phyloP scores from a whole-genome alignment of 2,113 vertebrate genomes.

The Tragelaphus buxtoni region DNA sequence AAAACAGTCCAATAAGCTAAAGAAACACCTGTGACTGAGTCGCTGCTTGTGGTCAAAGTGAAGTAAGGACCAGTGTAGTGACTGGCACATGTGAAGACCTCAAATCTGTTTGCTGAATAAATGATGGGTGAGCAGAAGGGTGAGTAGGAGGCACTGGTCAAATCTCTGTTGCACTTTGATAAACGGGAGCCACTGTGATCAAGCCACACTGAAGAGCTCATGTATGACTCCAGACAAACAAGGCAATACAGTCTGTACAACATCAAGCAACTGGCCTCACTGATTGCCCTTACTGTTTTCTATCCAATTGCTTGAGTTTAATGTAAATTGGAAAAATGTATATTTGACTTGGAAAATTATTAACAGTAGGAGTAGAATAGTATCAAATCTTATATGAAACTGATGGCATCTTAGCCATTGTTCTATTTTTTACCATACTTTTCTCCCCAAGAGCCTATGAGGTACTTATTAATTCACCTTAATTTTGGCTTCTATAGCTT shows the following conservation, averaged over 20 bases:
- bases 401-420: rapidly evolving
- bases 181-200: rapidly evolving
- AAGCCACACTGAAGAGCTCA: too few species aligned
- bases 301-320: neutral
- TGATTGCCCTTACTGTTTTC: too few species aligned
- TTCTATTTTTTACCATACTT: neutral
- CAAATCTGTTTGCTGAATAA: too few species aligned
- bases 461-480: neutral
- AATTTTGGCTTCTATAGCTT: neutral
- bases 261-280: rapidly evolving
- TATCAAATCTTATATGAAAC: too few species aligned
- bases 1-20: neutral
- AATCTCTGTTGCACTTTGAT: too few species aligned
- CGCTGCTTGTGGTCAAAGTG: rapidly evolving
- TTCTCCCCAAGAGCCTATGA: too few species aligned
- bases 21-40: neutral
- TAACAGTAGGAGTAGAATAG: too few species aligned
- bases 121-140: neutral
- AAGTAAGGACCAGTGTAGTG: rapidly evolving
- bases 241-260: rapidly evolving
- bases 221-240: rapidly evolving
- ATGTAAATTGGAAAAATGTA: neutral
- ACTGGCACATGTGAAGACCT: rapidly evolving
- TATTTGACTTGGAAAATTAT: neutral
- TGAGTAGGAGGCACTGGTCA: rapidly evolving